Base-by-base conservation (phyloP, 1,140 invertebrate species). In the Neodiprion virginianus region DNA sequence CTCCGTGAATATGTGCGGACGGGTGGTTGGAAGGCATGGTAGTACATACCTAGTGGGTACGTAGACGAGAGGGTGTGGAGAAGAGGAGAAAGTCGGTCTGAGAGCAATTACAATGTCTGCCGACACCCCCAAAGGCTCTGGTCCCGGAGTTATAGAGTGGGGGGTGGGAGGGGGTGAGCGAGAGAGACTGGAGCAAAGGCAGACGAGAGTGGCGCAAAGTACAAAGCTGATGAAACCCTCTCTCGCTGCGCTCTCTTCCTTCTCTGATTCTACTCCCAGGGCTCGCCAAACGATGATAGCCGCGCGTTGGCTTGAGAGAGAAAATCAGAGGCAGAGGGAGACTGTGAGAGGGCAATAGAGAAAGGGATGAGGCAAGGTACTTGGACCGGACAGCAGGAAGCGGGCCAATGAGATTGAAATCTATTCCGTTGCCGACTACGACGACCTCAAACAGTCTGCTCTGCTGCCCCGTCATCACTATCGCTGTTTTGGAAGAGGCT, bases 31-130 rank as follows among this genome's bases (percentile, higher is more conserved):
- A 40, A 40, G 28, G 28, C 28, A 40, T 40, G 28, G 28, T 3
- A 40, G 28, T 40, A 40, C 28, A 40, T 40, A 40, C 28, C 2
- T 40, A 40, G 28, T 40, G 5, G 28, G 1, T 40, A 40, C 28
- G 28, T 40, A 40, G 28, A 40, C 28, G 28, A 40, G 28, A 40
- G 28, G 28, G 28, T 40, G 28, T 5, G 77, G 75, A 80, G 78
- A 80, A 71, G 79, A 76, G 77, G 74, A 69, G 77, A 73, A 73
- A 74, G 74, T 67, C 73, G 77, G 75, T 67, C 72, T 75, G 74
- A 61, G 72, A 76, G 79, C 78, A 80, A 80, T 80, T 80, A 80
- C 76, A 73, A 77, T 77, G 77, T 80, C 79, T 78, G 78, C 77
- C 75, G 75, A 79, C 79, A 80, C 79, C 79, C 76, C 77, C 69